Base-by-base conservation (phyloP, 2,113 vertebrate species). In the Ammodytes marinus region DNA sequence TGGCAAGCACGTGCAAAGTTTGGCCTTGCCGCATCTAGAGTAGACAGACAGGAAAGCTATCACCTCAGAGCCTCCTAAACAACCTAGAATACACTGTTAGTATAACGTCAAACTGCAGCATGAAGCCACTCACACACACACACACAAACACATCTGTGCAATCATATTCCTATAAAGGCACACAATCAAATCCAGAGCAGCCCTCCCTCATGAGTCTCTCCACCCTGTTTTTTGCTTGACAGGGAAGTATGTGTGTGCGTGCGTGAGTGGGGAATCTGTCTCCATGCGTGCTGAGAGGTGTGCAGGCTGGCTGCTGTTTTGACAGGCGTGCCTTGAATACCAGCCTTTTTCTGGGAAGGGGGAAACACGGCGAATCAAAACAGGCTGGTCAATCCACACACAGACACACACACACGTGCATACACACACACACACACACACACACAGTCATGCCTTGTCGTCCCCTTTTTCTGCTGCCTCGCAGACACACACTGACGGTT, bases 241-340 rank as follows among this genome's bases (percentile, higher is more conserved):
- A 69, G n/a, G 66, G 43, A 65, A 35, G 6, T 37, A 6, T 74
- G 72, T 58, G 64, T 55, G 57, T 47, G 57, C 69, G 61, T 2
- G 13, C 27, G 59, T 74, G 52, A 4, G 60, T 37, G 55, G 2
- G 60, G 58, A 47, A 37, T 58, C 12, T 46, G 47, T 81, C 27
- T 73, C 14, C 2, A 10, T 76, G 13, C 19, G 50, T 74, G 82
- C 58, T 53, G 72, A 81, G 77, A 83, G 61, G 69, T 83, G 79
- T 69, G 66, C 81, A 74, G 86, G 85, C 88, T 88, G 77, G 80
- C 88, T 85, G 75, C 83, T 90, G 90, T 92, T 95, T 93, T 92
- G 81, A 94, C 82, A 89, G 77, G 81, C 83, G 9, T 84, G 84
- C 80, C 89, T 92, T 49, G 61, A 92, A 91, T 89, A 89, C 90